Evolutionary conservation across 2,113 vertebrate genomes (phyloP), one percentile per base, ranked within the genome.

Genomic region (Natator depressus): DNA sequence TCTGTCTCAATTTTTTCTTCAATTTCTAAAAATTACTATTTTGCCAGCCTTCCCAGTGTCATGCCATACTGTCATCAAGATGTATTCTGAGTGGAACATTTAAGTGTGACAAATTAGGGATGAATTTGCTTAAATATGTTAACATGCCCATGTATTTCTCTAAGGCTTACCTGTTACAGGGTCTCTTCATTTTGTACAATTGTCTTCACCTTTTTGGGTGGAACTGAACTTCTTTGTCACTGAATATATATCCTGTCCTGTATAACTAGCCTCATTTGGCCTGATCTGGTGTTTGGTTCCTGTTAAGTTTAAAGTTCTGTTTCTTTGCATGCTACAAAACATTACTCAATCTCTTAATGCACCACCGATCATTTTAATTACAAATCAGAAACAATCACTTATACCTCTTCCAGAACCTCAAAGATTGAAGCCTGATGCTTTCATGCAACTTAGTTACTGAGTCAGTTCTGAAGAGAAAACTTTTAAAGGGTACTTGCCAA

Each of bases 381-480:
- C 65, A 89, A 31, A 35, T 57, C 89, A 91, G 29, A 29, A 87
- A 84, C n/a, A 75, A 89, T 65, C 4, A 93, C 12, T 83, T 90
- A 2, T 8, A 69, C 14, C 27, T 86, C 53, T 47, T 92, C 50
- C 50, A 92, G 54, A 89, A 84, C n/a, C 31, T n/a, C 69, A 25
- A 87, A 85, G 85, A 80, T n/a, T 93, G 90, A 81, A 31, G 78
- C 46, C 22, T 51, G 31, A 53, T 17, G 49, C 85, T 92, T 87
- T 83, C 53, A 78, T 55, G 80, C 10, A 42, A 91, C 89, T 80
- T n/a, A 87, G 42, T 59, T 91, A 13, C 4, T 84, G 62, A 10
- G 19, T 24, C 6, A 79, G 2, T 2, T 35, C 84, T 2, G 0
- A 89, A 92, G 42, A 76, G 27, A 88, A 93, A 91, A 89, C 83